A percentile compares a stretch with the other conserved stretches of the same genome.
Conservation (phyloP, 2,113 vertebrate genomes). For the Stigmatopora argus region DNA sequence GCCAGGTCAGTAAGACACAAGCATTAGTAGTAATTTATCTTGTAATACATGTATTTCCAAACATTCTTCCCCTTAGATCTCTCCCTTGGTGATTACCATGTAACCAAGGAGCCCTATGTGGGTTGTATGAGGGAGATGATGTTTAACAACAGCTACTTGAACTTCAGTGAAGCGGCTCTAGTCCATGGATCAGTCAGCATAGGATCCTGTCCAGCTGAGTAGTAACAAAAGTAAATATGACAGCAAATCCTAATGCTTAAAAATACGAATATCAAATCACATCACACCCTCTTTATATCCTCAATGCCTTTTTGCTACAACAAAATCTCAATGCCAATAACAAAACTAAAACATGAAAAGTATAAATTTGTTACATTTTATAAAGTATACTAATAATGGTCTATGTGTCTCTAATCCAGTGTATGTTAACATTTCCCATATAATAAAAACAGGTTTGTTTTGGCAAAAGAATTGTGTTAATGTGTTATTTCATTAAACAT, state of each 20-base stretch:
- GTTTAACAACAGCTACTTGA: slow-evolving; percentile 78
- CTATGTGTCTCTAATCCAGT: neutral
- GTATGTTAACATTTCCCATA: neutral
- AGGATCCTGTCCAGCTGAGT: slow-evolving; percentile 82
- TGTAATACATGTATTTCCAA: neutral
- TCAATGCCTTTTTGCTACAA: neutral
- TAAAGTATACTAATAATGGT: neutral
- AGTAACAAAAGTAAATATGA: slow-evolving; percentile 23
- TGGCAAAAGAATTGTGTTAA: neutral
- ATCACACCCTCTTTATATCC: neutral
- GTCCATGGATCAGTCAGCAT: slow-evolving; percentile 86
- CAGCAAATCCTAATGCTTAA: neutral
- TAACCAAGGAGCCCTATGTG: slow-evolving; percentile 74
- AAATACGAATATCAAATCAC: neutral
- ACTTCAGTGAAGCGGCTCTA: slow-evolving; percentile 81
- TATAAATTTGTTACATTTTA: neutral
- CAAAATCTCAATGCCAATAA: neutral
- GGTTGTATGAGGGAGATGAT: slow-evolving; percentile 88
- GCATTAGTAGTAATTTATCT: neutral
- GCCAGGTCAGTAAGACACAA: slow-evolving; percentile 74
- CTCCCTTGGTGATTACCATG: slow-evolving; percentile 72
- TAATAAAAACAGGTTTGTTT: neutral
- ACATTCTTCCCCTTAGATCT: slow-evolving; percentile 66
- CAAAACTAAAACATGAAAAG: neutral
- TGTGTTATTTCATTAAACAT: neutral